phyloP scores from a whole-genome alignment of 2,797 vertebrate species.

The Poecilia picta region DNA sequence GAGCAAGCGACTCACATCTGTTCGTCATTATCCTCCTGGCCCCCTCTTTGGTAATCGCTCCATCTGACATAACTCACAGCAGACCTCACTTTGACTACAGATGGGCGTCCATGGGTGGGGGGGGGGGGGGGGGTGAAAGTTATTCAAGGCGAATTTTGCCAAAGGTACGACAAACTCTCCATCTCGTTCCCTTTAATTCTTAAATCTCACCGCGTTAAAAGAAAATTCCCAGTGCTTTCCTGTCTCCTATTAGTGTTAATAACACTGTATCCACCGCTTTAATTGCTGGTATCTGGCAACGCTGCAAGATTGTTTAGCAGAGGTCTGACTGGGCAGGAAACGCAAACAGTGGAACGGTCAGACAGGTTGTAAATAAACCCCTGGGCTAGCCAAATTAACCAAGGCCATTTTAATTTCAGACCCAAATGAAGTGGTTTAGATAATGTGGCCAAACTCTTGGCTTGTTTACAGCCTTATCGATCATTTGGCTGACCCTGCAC shows the following conservation, averaged over 20 bases:
- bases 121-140: slow-evolving; percentile 55
- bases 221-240: slow-evolving; percentile 16
- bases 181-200: slow-evolving; percentile 11
- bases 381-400: slow-evolving; percentile 29
- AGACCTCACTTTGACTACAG: slow-evolving; percentile 87
- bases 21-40: slow-evolving; percentile 88
- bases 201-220: neutral
- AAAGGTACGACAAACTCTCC: slow-evolving; percentile 48
- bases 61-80: slow-evolving; percentile 90
- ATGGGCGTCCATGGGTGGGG: slow-evolving; percentile 59
- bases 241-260: slow-evolving; percentile 35
- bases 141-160: slow-evolving; percentile 79
- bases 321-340: slow-evolving; percentile 52
- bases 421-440: slow-evolving; percentile 24
- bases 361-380: slow-evolving; percentile 57
- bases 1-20: slow-evolving; percentile 87
- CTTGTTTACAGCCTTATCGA: slow-evolving; percentile 18
- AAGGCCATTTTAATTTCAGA: slow-evolving; percentile 14
- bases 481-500: slow-evolving; percentile 6
- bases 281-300: slow-evolving; percentile 57
- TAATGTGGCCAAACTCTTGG: slow-evolving; percentile 6
- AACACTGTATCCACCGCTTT: slow-evolving; percentile 38
- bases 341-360: slow-evolving; percentile 47
- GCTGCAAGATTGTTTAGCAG: slow-evolving; percentile 39
- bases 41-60: slow-evolving; percentile 88